Conservation (phyloP, 2,797 vertebrate species). For the Botia almorhae region DNA sequence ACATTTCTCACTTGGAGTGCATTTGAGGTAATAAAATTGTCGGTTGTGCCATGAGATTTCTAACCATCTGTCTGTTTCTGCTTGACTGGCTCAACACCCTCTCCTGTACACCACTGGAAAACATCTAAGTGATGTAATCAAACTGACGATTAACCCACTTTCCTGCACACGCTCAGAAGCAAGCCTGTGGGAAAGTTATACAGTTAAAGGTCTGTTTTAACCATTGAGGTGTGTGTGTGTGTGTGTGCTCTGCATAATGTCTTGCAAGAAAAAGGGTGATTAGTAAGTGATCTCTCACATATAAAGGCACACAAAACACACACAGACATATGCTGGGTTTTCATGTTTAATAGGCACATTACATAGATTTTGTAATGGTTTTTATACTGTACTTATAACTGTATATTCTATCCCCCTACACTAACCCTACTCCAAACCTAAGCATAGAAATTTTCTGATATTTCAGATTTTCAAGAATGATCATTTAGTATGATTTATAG, state of each 20-base stretch:
- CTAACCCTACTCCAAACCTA: no score
- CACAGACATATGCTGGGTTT: no score
- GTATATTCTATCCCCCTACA: no score
- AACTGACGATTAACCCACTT: slow-evolving; percentile 54
- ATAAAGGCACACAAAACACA: background rate
- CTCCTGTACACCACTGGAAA: slow-evolving; percentile 49
- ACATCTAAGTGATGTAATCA: slow-evolving; percentile 60
- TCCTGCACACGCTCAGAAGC: slow-evolving; percentile 23
- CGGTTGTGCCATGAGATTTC: slow-evolving; percentile 39
- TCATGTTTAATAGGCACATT: no score
- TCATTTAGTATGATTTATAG: no score
- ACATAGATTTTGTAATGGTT: no score
- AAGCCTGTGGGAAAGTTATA: slow-evolving; percentile 17
- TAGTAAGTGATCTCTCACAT: no score
- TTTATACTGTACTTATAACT: no score
- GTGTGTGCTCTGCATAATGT: background rate
- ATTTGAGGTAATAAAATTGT: slow-evolving; percentile 35
- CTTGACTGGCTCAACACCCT: slow-evolving; percentile 43
- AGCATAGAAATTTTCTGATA: no score
- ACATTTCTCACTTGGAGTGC: slow-evolving; percentile 6
- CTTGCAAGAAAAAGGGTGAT: background rate
- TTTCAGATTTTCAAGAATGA: no score
- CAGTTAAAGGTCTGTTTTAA: slow-evolving; percentile 11
- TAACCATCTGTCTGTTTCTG: slow-evolving; percentile 58
- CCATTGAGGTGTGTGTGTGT: no score